phyloP scores from a whole-genome alignment of 2,797 vertebrate genomes.

The Ataeniobius toweri region DNA sequence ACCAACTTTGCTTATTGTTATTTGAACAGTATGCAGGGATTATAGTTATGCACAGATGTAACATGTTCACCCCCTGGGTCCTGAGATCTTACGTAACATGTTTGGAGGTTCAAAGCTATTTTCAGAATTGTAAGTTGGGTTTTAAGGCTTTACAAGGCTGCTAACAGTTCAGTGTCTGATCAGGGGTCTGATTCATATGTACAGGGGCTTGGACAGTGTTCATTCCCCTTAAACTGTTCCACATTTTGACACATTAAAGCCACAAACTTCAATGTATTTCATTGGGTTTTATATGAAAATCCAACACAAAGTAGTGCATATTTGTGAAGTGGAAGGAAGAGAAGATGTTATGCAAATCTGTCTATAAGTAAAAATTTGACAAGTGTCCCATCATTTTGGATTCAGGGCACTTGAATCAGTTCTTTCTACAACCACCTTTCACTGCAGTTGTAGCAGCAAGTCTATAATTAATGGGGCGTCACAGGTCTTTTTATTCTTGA shows the following conservation, averaged over 20 bases:
- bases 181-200: background rate
- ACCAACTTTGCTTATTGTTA: background rate
- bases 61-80: background rate
- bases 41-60: constrained; percentile 11
- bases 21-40: constrained; percentile 14
- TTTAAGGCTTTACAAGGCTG: background rate
- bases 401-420: background rate
- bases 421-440: background rate
- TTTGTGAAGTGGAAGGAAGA: background rate
- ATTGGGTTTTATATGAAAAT: background rate
- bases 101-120: background rate
- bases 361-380: background rate
- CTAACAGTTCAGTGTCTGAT: background rate
- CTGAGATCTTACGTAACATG: constrained; percentile 19
- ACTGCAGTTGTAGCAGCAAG: too few relatives aligned
- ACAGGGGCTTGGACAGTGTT: background rate
- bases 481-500: background rate
- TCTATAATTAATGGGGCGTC: too few relatives aligned
- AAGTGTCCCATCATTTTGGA: background rate
- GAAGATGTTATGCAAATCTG: too few relatives aligned
- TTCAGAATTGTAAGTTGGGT: background rate
- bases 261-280: background rate
- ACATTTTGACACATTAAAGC: background rate
- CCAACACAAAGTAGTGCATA: background rate
- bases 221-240: background rate